phyloP scores from a whole-genome alignment of 2,797 vertebrate species.

The Crenuchus spilurus region DNA sequence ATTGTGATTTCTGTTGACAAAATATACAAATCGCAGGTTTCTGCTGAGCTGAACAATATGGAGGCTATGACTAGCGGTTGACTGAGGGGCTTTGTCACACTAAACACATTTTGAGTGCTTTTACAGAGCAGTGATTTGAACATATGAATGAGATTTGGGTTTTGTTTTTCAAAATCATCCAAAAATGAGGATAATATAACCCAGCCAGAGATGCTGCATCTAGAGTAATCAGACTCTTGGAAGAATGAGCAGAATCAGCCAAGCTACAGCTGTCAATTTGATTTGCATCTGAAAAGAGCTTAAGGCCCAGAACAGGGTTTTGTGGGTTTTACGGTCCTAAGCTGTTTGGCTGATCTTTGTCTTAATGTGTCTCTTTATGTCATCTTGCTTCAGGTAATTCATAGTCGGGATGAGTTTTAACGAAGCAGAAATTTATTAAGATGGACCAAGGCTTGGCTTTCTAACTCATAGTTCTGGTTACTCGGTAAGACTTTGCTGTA shows the following conservation, averaged over 20 bases:
- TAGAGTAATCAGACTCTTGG: neutral
- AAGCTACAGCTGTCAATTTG: neutral
- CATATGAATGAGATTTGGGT: neutral
- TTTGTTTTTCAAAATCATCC: neutral
- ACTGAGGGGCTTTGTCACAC: slow-evolving; percentile 5
- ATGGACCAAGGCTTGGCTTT: no score
- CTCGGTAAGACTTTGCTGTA: no score
- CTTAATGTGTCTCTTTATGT: neutral
- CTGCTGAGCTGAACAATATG: slow-evolving; percentile 22
- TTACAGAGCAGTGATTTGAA: slow-evolving; percentile 10
- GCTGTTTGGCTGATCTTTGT: neutral
- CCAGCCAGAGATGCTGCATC: neutral
- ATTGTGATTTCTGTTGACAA: slow-evolving; percentile 48
- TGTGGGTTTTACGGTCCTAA: neutral
- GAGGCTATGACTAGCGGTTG: neutral
- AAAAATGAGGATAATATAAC: neutral
- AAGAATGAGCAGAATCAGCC: neutral
- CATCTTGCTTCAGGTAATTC: neutral
- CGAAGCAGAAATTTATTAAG: no score
- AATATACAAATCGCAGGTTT: slow-evolving; percentile 49
- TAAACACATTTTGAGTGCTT: neutral
- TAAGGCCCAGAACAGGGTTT: neutral
- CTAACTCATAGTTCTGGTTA: no score
- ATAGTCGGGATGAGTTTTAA: no score
- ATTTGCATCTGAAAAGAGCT: neutral